Percentiles rank a stretch among this genome's conserved stretches.
These are phyloP conservation scores for Stomorhina lunata DNA, from an alignment of 2,888 invertebrate species.

Conservation along the genomic window DNA sequence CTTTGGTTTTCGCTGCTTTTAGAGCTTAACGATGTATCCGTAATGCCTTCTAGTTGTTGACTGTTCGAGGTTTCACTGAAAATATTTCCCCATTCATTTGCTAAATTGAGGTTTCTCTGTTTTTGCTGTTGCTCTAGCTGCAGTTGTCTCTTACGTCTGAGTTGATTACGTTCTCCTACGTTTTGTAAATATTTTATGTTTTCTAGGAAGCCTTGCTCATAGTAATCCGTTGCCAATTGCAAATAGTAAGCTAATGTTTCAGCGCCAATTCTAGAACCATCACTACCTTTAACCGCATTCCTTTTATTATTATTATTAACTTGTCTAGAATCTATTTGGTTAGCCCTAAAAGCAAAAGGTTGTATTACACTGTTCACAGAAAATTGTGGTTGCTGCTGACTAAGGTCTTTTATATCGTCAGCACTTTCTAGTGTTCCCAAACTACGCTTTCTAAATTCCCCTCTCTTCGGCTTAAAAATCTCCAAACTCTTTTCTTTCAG, in stretches of 20 bases:
- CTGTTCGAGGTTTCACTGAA: slow-evolving; percentile 19
- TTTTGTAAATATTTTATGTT: slow-evolving; percentile 78
- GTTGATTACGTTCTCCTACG: slow-evolving; percentile 74
- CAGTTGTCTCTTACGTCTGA: slow-evolving; percentile 37
- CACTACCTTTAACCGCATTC: neutral
- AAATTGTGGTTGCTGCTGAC: slow-evolving; percentile 44
- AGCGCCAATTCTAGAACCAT: slow-evolving; percentile 10
- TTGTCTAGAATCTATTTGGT: no score
- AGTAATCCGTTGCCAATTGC: slow-evolving; percentile 77
- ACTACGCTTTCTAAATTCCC: slow-evolving; percentile 40
- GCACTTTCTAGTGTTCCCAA: slow-evolving; percentile 63
- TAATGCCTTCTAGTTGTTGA: slow-evolving; percentile 29
- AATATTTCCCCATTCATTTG: slow-evolving; percentile 21
- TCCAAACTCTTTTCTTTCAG: neutral
- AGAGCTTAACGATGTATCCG: slow-evolving; percentile 50
- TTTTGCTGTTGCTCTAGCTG: slow-evolving; percentile 56
- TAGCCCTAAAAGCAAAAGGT: neutral
- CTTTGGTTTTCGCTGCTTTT: slow-evolving; percentile 16
- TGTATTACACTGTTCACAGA: slow-evolving; percentile 38
- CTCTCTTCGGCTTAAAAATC: slow-evolving; percentile 6
- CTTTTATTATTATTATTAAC: neutral
- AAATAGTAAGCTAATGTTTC: slow-evolving; percentile 67
- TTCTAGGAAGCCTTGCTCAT: slow-evolving; percentile 76
- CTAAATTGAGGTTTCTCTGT: neutral
- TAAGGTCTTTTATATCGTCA: slow-evolving; percentile 20